Conservation (phyloP, 2,797 vertebrate species). For the Meda fulgida region DNA sequence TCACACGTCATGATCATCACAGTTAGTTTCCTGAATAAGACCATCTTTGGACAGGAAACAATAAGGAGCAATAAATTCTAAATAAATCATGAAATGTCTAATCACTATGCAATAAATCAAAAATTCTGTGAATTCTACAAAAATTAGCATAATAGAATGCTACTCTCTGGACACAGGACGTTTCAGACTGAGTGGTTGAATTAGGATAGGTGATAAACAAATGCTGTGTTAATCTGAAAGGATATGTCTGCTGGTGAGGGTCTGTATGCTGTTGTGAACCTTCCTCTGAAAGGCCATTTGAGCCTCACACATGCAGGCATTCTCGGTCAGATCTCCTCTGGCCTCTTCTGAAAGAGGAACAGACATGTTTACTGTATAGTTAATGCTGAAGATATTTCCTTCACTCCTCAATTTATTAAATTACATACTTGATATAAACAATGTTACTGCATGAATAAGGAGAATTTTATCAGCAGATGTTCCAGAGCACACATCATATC, state of each 20-base stretch:
- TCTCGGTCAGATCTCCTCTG: conserved; percentile 76
- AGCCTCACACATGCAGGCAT: conserved; percentile 91
- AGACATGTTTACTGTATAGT: background rate
- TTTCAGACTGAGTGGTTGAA: background rate
- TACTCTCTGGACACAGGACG: background rate
- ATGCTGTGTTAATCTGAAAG: conserved; percentile 74
- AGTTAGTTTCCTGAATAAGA: background rate
- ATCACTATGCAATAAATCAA: background rate
- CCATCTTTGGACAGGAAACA: background rate
- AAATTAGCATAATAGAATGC: background rate
- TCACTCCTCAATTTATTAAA: background rate
- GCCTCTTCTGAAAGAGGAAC: conserved; percentile 78
- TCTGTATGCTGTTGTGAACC: conserved; percentile 83
- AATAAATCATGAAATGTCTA: background rate
- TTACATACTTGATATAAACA: background rate
- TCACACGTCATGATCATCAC: background rate
- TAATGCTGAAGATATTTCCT: background rate
- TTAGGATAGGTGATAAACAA: background rate
- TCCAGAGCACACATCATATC: background rate
- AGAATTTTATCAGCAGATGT: background rate
- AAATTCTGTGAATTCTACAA: background rate
- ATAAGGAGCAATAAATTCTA: background rate
- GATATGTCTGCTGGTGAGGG: conserved; percentile 91
- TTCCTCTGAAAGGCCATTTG: conserved; percentile 88
- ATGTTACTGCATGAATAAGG: background rate